These are phyloP conservation scores for Progne subis DNA, from an alignment of 2,113 vertebrate genomes.

Conservation along the genomic window DNA sequence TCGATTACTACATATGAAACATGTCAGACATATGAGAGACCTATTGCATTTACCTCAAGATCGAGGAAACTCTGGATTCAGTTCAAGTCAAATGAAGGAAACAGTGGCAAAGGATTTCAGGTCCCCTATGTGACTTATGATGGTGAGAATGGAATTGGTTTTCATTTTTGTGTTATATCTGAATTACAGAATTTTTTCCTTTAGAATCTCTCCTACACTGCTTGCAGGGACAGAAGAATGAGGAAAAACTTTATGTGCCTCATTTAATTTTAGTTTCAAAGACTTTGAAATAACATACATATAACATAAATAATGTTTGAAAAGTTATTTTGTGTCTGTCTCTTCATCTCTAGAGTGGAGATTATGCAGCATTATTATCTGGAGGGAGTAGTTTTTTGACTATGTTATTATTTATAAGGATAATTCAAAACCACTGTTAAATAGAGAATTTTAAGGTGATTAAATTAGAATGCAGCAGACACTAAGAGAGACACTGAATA, in stretches of 20 bases:
- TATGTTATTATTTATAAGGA: not conserved
- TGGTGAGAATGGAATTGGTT: constrained; percentile 70
- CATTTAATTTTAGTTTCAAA: not conserved
- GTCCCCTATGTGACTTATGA: constrained; percentile 93
- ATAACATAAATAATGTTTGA: not conserved
- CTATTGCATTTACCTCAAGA: constrained; percentile 92
- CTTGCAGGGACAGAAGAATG: not conserved
- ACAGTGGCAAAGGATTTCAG: constrained; percentile 93
- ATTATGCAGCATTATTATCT: not conserved
- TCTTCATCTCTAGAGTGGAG: not conserved
- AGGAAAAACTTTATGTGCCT: not conserved
- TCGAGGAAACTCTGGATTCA: constrained; percentile 94
- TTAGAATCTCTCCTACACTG: not conserved
- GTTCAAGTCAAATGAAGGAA: constrained; percentile 92
- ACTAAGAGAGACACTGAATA: not conserved
- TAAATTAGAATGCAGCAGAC: not conserved
- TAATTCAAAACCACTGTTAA: not conserved
- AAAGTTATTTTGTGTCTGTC: not conserved
- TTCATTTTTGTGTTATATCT: not conserved
- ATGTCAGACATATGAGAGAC: constrained; percentile 91
- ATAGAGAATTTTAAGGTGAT: not conserved
- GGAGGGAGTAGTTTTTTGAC: not conserved
- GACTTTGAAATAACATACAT: not conserved
- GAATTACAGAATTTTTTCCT: not conserved
- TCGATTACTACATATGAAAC: constrained; percentile 95